phyloP scores from a whole-genome alignment of 1,140 invertebrate species.

The Calephelis virginiensis region DNA sequence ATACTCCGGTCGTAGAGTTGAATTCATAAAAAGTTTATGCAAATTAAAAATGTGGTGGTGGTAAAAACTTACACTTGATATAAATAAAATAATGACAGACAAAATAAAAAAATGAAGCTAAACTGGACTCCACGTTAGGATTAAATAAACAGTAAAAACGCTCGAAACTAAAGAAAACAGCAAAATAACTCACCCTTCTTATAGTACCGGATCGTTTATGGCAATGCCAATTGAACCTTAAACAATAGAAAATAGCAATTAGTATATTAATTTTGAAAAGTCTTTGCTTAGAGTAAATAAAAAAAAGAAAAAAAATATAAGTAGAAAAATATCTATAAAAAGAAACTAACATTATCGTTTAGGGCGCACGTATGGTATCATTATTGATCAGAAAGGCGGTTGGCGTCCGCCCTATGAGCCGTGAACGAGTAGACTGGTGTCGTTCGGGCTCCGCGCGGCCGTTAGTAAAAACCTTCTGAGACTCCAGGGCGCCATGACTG shows the following conservation, averaged over 20 bases:
- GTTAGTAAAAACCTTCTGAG: slow-evolving; percentile 64
- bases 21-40: too few relatives aligned
- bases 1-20: too few relatives aligned
- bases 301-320: neutral
- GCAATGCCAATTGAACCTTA: slow-evolving; percentile 46
- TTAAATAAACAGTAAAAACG: too few relatives aligned
- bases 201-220: slow-evolving; percentile 40
- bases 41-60: too few relatives aligned
- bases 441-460: slow-evolving; percentile 53
- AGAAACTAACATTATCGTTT: slow-evolving; percentile 22
- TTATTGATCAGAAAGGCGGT: slow-evolving; percentile 24
- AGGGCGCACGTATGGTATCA: slow-evolving; percentile 41
- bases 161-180: slow-evolving; percentile 31
- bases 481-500: slow-evolving; percentile 66
- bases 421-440: slow-evolving; percentile 58
- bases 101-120: too few relatives aligned
- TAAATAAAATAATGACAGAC: too few relatives aligned
- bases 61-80: too few relatives aligned
- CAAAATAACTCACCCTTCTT: slow-evolving; percentile 49
- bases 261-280: slow-evolving; percentile 20
- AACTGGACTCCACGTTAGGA: too few relatives aligned
- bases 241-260: slow-evolving; percentile 48
- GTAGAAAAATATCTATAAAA: neutral
- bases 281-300: too few relatives aligned
- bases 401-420: slow-evolving; percentile 41